A percentile compares a stretch with the other conserved stretches of the same genome.
phyloP scores from a whole-genome alignment of 1,140 invertebrate genomes.

The Monochamus saltuarius region DNA sequence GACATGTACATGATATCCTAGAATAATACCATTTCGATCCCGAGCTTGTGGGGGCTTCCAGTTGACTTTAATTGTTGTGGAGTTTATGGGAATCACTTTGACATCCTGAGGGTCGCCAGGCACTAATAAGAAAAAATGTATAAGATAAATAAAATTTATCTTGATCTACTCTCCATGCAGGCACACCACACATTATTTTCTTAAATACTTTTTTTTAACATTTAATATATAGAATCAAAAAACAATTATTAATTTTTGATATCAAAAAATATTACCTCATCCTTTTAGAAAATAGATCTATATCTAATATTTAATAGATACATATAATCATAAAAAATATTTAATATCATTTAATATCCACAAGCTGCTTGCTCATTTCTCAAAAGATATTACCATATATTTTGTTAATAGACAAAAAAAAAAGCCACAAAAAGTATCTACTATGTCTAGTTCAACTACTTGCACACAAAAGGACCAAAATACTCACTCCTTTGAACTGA shows the following conservation, averaged over 20 bases:
- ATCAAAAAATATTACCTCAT: too few relatives aligned
- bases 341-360: background rate
- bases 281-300: too few relatives aligned
- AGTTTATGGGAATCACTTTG: constrained; percentile 82
- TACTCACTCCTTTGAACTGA: constrained; percentile 52
- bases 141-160: constrained; percentile 2
- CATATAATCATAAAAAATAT: constrained; percentile 22
- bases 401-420: constrained; percentile 13
- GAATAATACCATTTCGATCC: constrained; percentile 93
- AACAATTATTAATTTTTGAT: background rate
- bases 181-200: constrained; percentile 41
- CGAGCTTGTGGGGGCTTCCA: constrained; percentile 91
- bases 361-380: too few relatives aligned
- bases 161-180: constrained; percentile 39
- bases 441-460: constrained; percentile 37
- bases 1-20: constrained; percentile 94
- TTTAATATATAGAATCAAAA: constrained; percentile 21
- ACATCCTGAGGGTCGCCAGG: constrained; percentile 94
- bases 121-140: constrained; percentile 61
- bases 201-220: constrained; percentile 23
- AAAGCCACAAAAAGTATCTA: constrained; percentile 19
- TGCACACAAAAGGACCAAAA: constrained; percentile 48
- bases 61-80: constrained; percentile 85
- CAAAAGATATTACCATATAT: too few relatives aligned
- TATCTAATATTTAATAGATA: constrained; percentile 14